A percentile compares a stretch with the other conserved stretches of the same genome.
phyloP scores from a whole-genome alignment of 2,113 vertebrate genomes.

The Aix galericulata region DNA sequence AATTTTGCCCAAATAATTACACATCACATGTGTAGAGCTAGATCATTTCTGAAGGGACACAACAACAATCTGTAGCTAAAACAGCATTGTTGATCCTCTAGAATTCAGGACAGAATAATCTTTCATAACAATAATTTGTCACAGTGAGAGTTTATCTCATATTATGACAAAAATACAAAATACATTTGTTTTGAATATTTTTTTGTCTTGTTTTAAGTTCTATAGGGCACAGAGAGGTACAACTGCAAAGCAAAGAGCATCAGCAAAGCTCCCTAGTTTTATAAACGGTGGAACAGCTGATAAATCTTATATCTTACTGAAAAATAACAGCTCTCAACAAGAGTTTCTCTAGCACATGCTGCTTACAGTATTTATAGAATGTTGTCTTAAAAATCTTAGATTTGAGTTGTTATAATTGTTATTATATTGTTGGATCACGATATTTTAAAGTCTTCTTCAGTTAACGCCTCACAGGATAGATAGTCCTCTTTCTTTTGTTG shows the following conservation, averaged over 20 bases:
- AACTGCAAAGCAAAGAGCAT: too few species aligned
- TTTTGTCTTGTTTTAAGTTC: neutral
- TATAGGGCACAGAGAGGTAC: neutral
- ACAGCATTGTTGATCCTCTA: neutral
- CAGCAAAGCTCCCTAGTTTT: neutral
- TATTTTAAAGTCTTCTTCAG: neutral
- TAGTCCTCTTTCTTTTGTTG: neutral
- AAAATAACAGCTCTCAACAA: neutral
- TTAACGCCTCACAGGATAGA: neutral
- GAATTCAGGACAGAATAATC: neutral
- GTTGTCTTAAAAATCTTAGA: neutral
- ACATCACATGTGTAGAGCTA: fast-evolving
- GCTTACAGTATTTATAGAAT: neutral
- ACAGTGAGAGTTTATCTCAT: neutral
- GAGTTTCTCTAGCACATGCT: neutral
- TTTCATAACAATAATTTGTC: neutral
- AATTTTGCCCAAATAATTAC: neutral
- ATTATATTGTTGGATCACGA: neutral
- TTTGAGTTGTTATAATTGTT: neutral
- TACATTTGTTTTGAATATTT: too few species aligned
- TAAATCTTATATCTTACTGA: neutral
- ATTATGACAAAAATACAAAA: neutral
- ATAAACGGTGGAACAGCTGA: neutral
- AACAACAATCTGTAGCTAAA: neutral
- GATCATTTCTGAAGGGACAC: neutral